Evolutionary conservation across 2,888 invertebrate species (phyloP).

Genomic region (Caenorhabditis angaria): DNA sequence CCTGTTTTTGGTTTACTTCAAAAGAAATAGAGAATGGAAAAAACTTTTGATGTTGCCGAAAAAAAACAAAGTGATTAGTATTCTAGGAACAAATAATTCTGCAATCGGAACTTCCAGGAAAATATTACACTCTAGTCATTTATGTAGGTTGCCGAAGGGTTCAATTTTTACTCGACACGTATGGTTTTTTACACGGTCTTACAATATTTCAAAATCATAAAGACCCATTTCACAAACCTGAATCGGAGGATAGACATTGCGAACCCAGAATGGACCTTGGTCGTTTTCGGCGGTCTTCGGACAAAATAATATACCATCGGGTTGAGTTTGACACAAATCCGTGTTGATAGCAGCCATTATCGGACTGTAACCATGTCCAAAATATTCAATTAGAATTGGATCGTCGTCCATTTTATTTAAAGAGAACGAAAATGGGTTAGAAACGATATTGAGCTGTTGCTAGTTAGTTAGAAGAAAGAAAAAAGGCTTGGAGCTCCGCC

Average conservation of each 20-base stretch:
- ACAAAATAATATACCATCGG: constrained; percentile 42
- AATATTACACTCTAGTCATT: background rate
- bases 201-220: background rate
- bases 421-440: background rate
- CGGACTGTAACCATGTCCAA: constrained; percentile 44
- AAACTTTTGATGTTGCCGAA: background rate
- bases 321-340: constrained; percentile 21
- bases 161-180: background rate
- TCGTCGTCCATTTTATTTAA: background rate
- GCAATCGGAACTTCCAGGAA: background rate
- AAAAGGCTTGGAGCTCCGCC: background rate
- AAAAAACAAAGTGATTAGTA: background rate
- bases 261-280: constrained; percentile 52
- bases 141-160: background rate
- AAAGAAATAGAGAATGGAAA: background rate
- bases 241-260: constrained; percentile 70
- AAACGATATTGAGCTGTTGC: too few relatives aligned
- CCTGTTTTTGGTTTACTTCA: background rate
- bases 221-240: constrained; percentile 41
- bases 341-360: constrained; percentile 40
- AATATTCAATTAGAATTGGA: too few relatives aligned
- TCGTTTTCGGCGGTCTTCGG: constrained; percentile 28
- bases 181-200: background rate
- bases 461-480: too few relatives aligned
- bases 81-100: background rate